A percentile compares a stretch with the other conserved stretches of the same genome.
Evolutionary conservation across 2,888 invertebrate species (phyloP).

Genomic region (Artemia sp.): DNA sequence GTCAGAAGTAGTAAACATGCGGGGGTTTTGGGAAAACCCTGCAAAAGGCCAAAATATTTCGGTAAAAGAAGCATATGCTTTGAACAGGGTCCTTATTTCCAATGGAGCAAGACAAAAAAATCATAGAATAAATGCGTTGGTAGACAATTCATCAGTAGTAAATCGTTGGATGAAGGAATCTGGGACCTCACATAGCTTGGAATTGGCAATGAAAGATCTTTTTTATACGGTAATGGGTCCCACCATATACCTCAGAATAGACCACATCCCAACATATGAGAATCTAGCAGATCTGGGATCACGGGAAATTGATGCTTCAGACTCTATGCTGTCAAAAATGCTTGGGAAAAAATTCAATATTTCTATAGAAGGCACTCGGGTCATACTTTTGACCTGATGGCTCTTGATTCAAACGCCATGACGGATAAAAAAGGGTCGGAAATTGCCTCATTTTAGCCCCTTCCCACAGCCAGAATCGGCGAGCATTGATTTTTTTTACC

Average conservation of each 20-base stretch:
- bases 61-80: neutral
- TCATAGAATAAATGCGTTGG: neutral
- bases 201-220: neutral
- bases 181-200: neutral
- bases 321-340: neutral
- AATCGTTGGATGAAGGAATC: neutral
- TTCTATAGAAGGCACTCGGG: neutral
- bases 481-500: neutral
- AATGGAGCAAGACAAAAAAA: neutral
- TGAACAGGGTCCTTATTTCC: neutral
- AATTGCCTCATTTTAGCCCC: neutral
- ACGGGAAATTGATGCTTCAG: neutral
- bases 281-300: neutral
- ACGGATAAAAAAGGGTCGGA: neutral
- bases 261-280: neutral
- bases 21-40: neutral
- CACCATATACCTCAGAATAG: neutral
- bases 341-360: neutral
- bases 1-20: neutral
- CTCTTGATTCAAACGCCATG: neutral
- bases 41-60: neutral
- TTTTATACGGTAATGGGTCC: neutral
- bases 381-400: neutral
- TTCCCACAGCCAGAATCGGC: slow-evolving; percentile 1
- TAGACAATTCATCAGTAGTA: neutral